Evolutionary conservation across 2,797 vertebrate species (phyloP), one percentile per base, ranked within the genome.

Genomic region (Paratrypauchen microcephalus): DNA sequence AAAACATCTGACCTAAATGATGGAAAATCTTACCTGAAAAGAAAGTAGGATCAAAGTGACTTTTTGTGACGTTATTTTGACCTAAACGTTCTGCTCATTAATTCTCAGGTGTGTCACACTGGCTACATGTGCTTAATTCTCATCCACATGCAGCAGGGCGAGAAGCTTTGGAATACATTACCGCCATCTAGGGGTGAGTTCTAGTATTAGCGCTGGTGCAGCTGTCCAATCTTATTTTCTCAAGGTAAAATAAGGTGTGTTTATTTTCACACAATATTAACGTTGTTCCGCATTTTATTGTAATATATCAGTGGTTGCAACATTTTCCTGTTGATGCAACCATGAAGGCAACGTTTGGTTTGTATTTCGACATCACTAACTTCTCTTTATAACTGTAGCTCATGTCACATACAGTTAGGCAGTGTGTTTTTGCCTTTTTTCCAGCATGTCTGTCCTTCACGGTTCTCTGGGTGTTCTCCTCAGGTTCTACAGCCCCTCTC

Each of bases 391-490:
- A 50, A 18, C 13, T 47, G n/a, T 36, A 32, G 61, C 21, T 2
- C 0, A 13, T 13, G 41, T 50, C 60, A 57, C 24, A 8, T 8
- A 63, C 39, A 23, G 12, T 24, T 16, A 26, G 6, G 18, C n/a
- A 41, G 32, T n/a, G 36, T 54, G 52, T 13, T 23, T 21, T 5
- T 64, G n/a, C 30, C 39, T 59, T 21, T 19, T 26, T 0, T 0
- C n/a, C 67, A 41, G 16, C 48, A 87, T 88, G 85, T 5, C 77
- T 70, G 11, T 88, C 52, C 66, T 89, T 23, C 61, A 28, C 13
- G 50, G 36, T 1, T 61, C 69, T 75, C 66, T 84, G 39, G 64
- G 32, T 32, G 75, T 12, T 24, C 47, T 77, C 23, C 28, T 86
- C 72, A 70, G 71, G 68, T 84, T 73, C 81, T 55, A 30, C 0